Evolutionary conservation across 2,888 invertebrate species (phyloP).

Genomic region (Arctia plantaginis): DNA sequence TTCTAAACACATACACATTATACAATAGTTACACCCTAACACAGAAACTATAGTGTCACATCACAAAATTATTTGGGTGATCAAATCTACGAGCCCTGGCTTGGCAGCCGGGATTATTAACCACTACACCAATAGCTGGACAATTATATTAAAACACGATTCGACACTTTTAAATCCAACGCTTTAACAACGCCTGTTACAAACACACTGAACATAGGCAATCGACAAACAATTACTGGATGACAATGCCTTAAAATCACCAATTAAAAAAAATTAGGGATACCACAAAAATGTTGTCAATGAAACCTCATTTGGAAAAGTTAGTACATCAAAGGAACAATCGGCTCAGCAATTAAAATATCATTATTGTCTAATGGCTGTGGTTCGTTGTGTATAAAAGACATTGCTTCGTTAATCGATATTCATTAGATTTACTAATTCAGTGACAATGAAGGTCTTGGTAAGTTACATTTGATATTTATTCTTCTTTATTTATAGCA

Average conservation of each 20-base stretch:
- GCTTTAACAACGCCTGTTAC: no score
- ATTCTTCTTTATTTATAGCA: no score
- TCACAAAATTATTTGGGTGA: no score
- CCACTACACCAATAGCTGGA: no score
- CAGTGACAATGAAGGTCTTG: constrained; percentile 42
- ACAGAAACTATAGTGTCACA: no score
- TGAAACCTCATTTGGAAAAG: neutral
- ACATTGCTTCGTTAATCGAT: constrained; percentile 10
- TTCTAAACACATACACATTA: no score
- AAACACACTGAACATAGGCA: neutral
- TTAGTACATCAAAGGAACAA: neutral
- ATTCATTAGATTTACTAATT: constrained; percentile 28
- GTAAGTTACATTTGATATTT: constrained; percentile 28
- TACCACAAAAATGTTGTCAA: neutral
- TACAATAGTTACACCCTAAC: no score
- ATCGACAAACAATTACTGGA: neutral
- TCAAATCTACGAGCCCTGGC: no score
- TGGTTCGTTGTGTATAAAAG: constrained; percentile 41
- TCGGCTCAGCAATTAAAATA: constrained; percentile 23
- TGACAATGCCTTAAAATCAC: neutral
- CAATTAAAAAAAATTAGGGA: neutral
- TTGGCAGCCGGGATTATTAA: no score
- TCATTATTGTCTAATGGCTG: constrained; percentile 34
- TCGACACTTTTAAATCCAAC: no score
- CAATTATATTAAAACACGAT: no score